Conservation (phyloP, 2,888 invertebrate species). For the Limnephilus lunatus region DNA sequence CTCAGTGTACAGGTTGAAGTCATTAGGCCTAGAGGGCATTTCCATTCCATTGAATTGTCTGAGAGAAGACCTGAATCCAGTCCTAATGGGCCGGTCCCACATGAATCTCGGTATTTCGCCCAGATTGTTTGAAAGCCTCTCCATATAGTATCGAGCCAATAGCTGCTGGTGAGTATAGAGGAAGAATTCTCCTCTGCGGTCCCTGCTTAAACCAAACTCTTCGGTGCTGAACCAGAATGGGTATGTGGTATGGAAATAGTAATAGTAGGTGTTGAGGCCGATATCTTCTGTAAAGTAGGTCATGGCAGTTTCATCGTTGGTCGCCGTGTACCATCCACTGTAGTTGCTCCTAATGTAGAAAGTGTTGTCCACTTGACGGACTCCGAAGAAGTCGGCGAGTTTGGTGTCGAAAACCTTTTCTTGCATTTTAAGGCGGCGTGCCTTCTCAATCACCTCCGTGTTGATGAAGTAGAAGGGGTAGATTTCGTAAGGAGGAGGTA, state of each 20-base stretch:
- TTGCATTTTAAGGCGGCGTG: constrained; percentile 80
- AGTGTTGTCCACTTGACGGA: constrained; percentile 76
- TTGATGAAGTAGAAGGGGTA: constrained; percentile 87
- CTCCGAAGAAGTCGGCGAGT: constrained; percentile 75
- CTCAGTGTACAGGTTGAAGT: constrained; percentile 68
- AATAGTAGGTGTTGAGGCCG: constrained; percentile 79
- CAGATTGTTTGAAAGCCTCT: constrained; percentile 80
- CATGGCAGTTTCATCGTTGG: constrained; percentile 73
- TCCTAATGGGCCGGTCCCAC: constrained; percentile 74
- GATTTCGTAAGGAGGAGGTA: constrained; percentile 87
- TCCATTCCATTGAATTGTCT: constrained; percentile 78
- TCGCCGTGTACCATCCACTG: constrained; percentile 78
- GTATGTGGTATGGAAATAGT: constrained; percentile 76
- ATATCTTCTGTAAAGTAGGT: constrained; percentile 83
- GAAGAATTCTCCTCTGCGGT: constrained; percentile 80
- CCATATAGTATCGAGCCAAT: constrained; percentile 78
- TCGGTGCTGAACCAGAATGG: constrained; percentile 77
- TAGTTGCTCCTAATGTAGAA: constrained; percentile 83
- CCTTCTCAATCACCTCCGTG: constrained; percentile 83
- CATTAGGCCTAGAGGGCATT: constrained; percentile 76
- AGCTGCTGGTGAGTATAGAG: constrained; percentile 77
- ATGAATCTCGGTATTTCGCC: constrained; percentile 78
- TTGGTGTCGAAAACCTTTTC: constrained; percentile 72
- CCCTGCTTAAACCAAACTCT: constrained; percentile 69
- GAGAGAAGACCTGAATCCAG: constrained; percentile 80